These are phyloP conservation scores for Argyresthia goedartella DNA, from an alignment of 2,888 invertebrate genomes.

Conservation along the genomic window DNA sequence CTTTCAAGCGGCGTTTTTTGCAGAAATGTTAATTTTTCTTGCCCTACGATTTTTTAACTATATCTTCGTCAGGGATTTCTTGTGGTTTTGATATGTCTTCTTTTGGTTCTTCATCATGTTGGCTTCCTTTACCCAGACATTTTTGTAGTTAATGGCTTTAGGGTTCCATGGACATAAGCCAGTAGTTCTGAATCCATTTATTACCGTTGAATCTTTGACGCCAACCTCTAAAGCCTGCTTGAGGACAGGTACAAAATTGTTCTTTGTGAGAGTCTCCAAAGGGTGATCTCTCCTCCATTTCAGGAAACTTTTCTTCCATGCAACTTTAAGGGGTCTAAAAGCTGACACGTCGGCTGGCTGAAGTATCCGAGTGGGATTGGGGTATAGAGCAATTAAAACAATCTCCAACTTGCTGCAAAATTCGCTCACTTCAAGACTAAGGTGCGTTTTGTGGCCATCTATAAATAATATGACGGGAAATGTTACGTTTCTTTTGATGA, in stretches of 20 bases:
- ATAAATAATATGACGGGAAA: background rate
- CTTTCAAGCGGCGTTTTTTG: too few species aligned
- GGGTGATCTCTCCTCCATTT: background rate
- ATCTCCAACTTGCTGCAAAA: background rate
- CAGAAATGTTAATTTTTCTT: too few species aligned
- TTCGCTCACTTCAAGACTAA: background rate
- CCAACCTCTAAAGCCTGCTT: constrained; percentile 2
- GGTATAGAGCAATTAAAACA: background rate
- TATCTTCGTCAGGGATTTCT: too few species aligned
- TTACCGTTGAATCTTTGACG: constrained; percentile 1
- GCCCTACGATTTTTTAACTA: too few species aligned
- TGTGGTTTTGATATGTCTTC: too few species aligned
- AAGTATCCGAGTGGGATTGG: background rate
- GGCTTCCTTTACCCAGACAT: too few species aligned
- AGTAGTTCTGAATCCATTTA: too few species aligned
- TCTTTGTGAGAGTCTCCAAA: too few species aligned
- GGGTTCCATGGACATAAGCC: too few species aligned
- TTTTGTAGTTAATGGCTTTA: too few species aligned
- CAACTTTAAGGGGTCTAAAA: background rate
- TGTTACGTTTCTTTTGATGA: background rate
- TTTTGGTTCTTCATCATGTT: too few species aligned
- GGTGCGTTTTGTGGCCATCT: background rate
- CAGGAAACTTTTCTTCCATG: background rate
- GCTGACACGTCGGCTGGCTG: background rate
- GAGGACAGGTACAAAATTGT: too few species aligned